phyloP scores from a whole-genome alignment of 2,113 vertebrate species.

The Ranitomeya imitator region DNA sequence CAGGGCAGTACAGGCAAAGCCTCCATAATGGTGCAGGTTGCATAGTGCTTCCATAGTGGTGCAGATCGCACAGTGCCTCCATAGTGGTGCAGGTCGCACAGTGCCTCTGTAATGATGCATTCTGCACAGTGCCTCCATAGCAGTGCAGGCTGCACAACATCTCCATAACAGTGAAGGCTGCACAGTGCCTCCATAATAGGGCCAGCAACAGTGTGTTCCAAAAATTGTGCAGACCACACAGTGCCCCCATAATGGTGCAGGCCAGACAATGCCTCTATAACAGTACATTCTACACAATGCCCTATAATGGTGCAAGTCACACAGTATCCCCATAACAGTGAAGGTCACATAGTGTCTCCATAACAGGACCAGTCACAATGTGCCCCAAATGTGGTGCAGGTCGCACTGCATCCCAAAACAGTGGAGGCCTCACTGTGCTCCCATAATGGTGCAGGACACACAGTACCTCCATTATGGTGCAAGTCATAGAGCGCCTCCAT shows the following conservation, averaged over 20 bases:
- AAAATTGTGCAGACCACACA: background rate
- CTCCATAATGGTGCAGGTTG: background rate
- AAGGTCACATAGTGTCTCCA: too few relatives aligned
- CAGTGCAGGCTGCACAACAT: background rate
- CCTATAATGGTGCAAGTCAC: too few relatives aligned
- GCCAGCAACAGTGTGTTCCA: background rate
- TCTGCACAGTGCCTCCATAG: background rate
- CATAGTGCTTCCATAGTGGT: background rate
- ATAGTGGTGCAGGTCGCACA: background rate
- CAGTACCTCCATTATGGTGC: too few relatives aligned
- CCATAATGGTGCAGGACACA: too few relatives aligned
- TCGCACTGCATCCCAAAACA: too few relatives aligned
- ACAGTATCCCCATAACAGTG: too few relatives aligned
- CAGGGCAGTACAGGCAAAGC: background rate
- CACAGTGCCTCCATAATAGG: background rate
- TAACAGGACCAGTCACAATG: too few relatives aligned
- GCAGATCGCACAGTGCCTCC: background rate
- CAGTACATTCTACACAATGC: too few relatives aligned
- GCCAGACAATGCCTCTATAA: too few relatives aligned
- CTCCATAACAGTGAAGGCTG: background rate
- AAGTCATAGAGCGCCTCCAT: too few relatives aligned
- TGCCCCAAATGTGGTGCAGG: too few relatives aligned
- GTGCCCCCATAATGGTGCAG: background rate
- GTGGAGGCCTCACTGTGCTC: too few relatives aligned
- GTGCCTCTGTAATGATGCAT: background rate